Percentiles rank a stretch among this genome's conserved stretches.
phyloP scores from a whole-genome alignment of 2,113 vertebrate species.

The Crotalus tigris region DNA sequence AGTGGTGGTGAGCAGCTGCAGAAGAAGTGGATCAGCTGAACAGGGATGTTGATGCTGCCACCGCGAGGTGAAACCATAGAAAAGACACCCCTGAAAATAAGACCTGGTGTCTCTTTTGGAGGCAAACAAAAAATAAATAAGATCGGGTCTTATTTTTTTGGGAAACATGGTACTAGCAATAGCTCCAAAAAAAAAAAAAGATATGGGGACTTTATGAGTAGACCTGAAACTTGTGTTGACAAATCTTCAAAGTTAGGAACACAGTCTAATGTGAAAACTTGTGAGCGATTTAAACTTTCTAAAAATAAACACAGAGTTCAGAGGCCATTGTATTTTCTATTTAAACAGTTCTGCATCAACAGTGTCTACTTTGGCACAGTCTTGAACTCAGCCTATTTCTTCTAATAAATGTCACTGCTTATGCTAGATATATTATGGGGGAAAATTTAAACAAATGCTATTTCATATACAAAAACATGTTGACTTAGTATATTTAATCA shows the following conservation, averaged over 20 bases:
- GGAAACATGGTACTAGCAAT: neutral
- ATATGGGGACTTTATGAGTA: neutral
- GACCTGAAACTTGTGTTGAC: neutral
- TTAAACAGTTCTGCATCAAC: neutral
- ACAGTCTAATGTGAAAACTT: neutral
- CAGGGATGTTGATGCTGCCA: too few relatives aligned
- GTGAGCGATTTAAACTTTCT: neutral
- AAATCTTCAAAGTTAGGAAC: neutral
- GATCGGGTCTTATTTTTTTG: too few relatives aligned
- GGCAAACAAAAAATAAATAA: too few relatives aligned
- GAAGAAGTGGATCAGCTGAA: too few relatives aligned
- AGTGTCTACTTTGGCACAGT: neutral
- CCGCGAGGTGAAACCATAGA: too few relatives aligned
- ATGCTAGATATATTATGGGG: neutral
- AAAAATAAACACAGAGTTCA: neutral
- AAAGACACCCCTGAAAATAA: too few relatives aligned
- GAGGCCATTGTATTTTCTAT: neutral
- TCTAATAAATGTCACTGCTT: neutral
- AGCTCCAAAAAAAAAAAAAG: neutral
- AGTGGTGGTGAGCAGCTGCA: too few relatives aligned
- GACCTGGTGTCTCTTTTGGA: too few relatives aligned
- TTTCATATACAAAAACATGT: neutral
- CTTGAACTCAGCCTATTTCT: neutral
- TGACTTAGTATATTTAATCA: constrained; percentile 5
- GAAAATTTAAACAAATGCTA: constrained; percentile 1